Evolutionary conservation across 2,888 invertebrate species (phyloP), one percentile per base, ranked within the genome.

Genomic region (Nowickia ferox): DNA sequence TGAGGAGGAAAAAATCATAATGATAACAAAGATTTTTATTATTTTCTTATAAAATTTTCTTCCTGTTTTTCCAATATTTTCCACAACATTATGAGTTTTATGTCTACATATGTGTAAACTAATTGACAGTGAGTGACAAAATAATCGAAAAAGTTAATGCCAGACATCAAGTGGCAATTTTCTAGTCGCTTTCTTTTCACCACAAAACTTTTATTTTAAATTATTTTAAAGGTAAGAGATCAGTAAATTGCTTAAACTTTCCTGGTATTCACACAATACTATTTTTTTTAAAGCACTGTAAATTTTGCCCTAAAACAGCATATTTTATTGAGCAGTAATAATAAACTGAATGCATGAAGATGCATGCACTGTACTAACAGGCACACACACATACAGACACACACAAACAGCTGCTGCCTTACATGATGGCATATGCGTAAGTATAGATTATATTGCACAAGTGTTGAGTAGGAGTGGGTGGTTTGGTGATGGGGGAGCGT

Each of bases 271-370:
- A 11, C 13, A n/a, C 3, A 40, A n/a, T 8, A 0, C 11, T 22
- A 30, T 46, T 72, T 48, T 40, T 42, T 19, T 15, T 40, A 17
- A 4, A 9, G 38, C 61, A 74, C 55, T 63, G 53, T 75, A 63
- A 48, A 8, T n/a, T 59, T 30, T 51, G 19, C 59, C 22, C 55
- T 57, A 8, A 66, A 83, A 17, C 59, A 46, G 51, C 66, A 59
- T 74, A n/a, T 44, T 66, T 61, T 72, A 59, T 78, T 51, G 53
- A 78, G 74, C 48, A 61, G 61, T 84, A 78, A 61, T 78, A 51
- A 83, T 65, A 55, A 76, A 74, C 69, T 19, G 51, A 38, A 68
- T 30, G 6, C 30, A 30, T 5, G 30, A 0, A 6, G 30, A 30
- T 30, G 30, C 30, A 6, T 30, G 6, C 1, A 6, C 6, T 30